phyloP scores from a whole-genome alignment of 1,140 invertebrate genomes.

The Lithobius niger region DNA sequence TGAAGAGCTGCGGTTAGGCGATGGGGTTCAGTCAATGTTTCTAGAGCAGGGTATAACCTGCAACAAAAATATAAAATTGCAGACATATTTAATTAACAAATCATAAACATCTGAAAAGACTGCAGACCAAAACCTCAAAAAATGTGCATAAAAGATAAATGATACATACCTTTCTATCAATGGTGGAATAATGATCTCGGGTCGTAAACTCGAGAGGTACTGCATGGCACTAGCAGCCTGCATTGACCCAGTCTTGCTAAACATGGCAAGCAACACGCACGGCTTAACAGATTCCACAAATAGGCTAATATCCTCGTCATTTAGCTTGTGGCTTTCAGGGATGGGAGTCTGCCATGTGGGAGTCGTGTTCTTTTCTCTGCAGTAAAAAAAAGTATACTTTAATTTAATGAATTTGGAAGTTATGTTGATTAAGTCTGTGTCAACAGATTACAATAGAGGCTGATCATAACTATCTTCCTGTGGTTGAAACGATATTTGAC shows the following conservation, averaged over 20 bases:
- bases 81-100: neutral
- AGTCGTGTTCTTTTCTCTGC: constrained; percentile 46
- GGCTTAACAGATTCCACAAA: constrained; percentile 63
- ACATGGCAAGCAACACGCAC: constrained; percentile 56
- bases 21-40: constrained; percentile 76
- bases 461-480: too few relatives aligned
- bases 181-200: constrained; percentile 66
- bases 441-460: too few relatives aligned
- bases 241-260: constrained; percentile 49
- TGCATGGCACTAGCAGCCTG: constrained; percentile 55
- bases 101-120: neutral
- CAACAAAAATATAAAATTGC: neutral
- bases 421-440: too few relatives aligned
- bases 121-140: neutral
- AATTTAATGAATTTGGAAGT: too few relatives aligned
- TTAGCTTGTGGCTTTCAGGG: constrained; percentile 53
- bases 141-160: neutral
- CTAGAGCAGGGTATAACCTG: constrained; percentile 56
- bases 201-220: constrained; percentile 59
- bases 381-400: constrained; percentile 19
- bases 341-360: constrained; percentile 51
- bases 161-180: constrained; percentile 53
- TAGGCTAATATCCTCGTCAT: constrained; percentile 62
- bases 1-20: constrained; percentile 63
- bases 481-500: too few relatives aligned